Conservation (phyloP, 2,888 invertebrate genomes). For the Pantelozetes paolii region DNA sequence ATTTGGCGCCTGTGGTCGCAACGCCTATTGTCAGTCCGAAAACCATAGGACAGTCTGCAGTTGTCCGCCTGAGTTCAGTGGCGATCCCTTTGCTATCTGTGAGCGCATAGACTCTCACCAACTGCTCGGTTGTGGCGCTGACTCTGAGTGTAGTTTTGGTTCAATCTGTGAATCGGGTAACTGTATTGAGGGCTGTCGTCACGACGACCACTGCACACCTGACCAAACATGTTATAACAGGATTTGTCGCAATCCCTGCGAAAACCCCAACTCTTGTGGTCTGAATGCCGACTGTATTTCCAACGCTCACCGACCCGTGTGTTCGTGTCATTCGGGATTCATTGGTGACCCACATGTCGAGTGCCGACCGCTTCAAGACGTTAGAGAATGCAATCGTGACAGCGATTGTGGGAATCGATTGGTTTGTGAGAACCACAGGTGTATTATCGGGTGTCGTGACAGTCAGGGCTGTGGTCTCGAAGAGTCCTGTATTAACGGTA, state of each 20-base stretch:
- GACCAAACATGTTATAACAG: constrained; percentile 47
- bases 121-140: constrained; percentile 43
- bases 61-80: constrained; percentile 76
- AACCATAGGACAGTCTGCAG: constrained; percentile 71
- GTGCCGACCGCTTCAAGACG: constrained; percentile 41
- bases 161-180: constrained; percentile 46
- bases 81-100: constrained; percentile 69
- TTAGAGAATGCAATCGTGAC: constrained; percentile 39
- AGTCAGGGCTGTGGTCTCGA: constrained; percentile 58
- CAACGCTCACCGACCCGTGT: constrained; percentile 70
- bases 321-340: constrained; percentile 66
- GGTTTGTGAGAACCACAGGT: constrained; percentile 42
- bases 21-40: constrained; percentile 64
- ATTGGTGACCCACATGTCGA: constrained; percentile 53
- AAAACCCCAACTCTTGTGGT: constrained; percentile 67
- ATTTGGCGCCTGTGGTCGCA: constrained; percentile 58
- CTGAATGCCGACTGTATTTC: constrained; percentile 67
- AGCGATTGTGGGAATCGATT: constrained; percentile 41
- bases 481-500: constrained; percentile 73
- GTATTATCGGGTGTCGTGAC: constrained; percentile 65
- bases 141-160: constrained; percentile 46
- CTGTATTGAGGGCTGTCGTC: constrained; percentile 48
- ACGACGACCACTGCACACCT: constrained; percentile 47
- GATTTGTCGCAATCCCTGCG: constrained; percentile 47
- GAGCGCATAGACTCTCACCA: constrained; percentile 41